A percentile compares a stretch with the other conserved stretches of the same genome.
phyloP scores from a whole-genome alignment of 2,797 vertebrate genomes.

The Neopelma chrysocephalum region DNA sequence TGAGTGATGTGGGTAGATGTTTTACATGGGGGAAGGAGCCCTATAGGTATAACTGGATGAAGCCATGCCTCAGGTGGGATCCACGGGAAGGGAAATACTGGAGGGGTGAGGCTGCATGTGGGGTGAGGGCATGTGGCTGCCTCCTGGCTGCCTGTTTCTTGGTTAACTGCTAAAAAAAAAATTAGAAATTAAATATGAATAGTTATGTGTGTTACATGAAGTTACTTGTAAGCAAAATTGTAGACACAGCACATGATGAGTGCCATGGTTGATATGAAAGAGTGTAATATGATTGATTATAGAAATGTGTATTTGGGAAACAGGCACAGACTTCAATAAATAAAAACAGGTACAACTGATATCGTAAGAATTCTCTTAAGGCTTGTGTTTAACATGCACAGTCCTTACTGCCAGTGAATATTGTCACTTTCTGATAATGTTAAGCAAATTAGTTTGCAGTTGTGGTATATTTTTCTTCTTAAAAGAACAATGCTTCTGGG shows the following conservation, averaged over 20 bases:
- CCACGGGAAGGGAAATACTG: background rate
- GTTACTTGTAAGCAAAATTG: background rate
- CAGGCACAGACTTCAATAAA: background rate
- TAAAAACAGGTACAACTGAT: background rate
- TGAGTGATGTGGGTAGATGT: background rate
- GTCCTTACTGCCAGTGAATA: background rate
- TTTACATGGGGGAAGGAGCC: background rate
- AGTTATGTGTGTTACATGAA: background rate
- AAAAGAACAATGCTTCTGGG: background rate
- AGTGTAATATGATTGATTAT: background rate
- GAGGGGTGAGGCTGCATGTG: too few relatives aligned
- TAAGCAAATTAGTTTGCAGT: background rate
- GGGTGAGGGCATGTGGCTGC: background rate
- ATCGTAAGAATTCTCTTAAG: background rate
- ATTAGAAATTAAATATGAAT: background rate
- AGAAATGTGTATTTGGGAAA: background rate
- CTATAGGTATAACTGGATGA: background rate
- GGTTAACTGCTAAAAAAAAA: background rate
- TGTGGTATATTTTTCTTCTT: background rate
- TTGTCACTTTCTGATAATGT: background rate
- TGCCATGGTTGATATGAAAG: background rate
- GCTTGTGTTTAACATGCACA: background rate
- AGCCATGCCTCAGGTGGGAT: background rate
- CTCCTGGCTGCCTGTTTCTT: fast-evolving
- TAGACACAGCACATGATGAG: background rate